Evolutionary conservation across 2,888 invertebrate species (phyloP), one percentile per base, ranked within the genome.

Genomic region (Buathra laborator): DNA sequence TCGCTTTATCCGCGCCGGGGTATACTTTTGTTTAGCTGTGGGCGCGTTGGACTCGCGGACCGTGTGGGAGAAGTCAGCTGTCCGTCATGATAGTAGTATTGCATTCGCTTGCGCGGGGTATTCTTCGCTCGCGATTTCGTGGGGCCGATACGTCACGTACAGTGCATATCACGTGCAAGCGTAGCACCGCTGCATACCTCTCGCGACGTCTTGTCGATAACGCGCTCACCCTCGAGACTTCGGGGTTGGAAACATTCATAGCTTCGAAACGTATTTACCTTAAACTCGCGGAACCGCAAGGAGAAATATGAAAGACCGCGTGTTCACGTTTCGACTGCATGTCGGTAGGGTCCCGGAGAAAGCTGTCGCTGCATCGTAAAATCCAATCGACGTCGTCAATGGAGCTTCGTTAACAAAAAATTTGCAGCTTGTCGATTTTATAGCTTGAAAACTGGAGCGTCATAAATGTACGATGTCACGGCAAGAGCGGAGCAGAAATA

Each of bases 51-150:
- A 85, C 79, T 79, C 75, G 12, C 16, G 75, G 74, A 77, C 48
- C 85, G 75, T 85, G 85, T 85, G 85, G 75, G 85, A 85, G 75
- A 79, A 82, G 82, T 82, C 85, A 85, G 85, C 82, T 85, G 85
- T 75, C 74, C 62, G 66, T 66, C 82, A 71, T 76, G 85, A 85
- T 85, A 85, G 81, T 82, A 79, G 44, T 79, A 81, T 83, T 75
- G 48, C 67, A 64, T 72, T 84, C 78, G 48, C 19, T 53, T 48
- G 29, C 59, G 29, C 29, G 24, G 59, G 19, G 19, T 9, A 10
- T 53, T 51, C 53, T 51, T 56, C 48, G 44, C 79, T 81, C 83
- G 80, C 85, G 81, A 87, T 86, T 37, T 84, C 83, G 77, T 83
- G 44, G 70, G 76, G 71, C 81, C 66, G 74, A 51, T 75, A 80